Evolutionary conservation across 1,140 invertebrate genomes (phyloP), one percentile per base, ranked within the genome.

Genomic region (Penaeus indicus): DNA sequence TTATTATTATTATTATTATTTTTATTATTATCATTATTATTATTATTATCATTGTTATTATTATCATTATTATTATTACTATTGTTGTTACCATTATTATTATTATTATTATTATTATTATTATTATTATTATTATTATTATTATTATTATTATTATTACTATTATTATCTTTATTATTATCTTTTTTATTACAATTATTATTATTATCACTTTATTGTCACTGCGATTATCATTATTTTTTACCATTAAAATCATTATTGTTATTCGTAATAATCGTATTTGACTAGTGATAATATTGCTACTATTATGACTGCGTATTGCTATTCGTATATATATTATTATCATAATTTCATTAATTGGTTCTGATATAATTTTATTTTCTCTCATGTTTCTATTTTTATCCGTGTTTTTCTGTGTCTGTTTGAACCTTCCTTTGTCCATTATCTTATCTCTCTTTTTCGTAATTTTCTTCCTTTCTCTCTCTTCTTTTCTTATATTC

Each of bases 101-200:
- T n/a, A 78, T 42, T 42, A 78, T 78, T 42, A 32, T 78, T 27
- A 25, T 10, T 7, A 78, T 32, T 27, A 78, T 42, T 18, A 78
- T 42, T 18, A 78, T 27, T 5, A 4, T 27, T 18, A 78, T 10
- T 27, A 32, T 7, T 78, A 78, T 78, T 42, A 10, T 78, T 18
- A 78, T 78, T 78, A 78, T 27, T 78, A 10, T 78, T n/a, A 78
- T 78, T 38, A 78, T 42, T 27, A 27, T 78, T n/a, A 78, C 4
- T 5, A 78, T 42, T 32, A 78, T 47, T 38, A 72, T 21, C 13
- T 38, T 27, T 47, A 47, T 10, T n/a, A 77, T 19, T 16, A 27
- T 77, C 25, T 77, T 21, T 38, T 25, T 75, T 1, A 25, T 75
- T 75, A n/a, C n/a, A n/a, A n/a, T 38, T 32, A 32, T 2, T 3